A percentile compares a stretch with the other conserved stretches of the same genome.
Conservation (phyloP, 2,113 vertebrate species). For the Odocoileus hemionus region DNA sequence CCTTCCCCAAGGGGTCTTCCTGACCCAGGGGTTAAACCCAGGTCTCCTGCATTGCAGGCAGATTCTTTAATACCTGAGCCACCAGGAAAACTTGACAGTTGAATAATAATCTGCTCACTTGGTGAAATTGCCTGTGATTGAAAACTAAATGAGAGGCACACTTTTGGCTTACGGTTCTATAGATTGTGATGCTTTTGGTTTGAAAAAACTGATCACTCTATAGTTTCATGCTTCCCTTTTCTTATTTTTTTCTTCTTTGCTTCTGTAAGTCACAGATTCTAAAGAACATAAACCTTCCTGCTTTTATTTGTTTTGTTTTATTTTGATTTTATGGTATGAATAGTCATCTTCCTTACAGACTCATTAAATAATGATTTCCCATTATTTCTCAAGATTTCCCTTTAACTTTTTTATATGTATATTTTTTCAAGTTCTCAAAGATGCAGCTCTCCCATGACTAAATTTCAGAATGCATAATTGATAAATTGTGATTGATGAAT, state of each 20-base stretch:
- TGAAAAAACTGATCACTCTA: conserved; percentile 46
- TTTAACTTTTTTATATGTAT: conserved; percentile 66
- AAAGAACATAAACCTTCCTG: conserved; percentile 33
- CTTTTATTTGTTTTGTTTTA: conserved; percentile 19
- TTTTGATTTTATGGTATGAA: not conserved
- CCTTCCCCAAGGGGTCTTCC: not conserved
- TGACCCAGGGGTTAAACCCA: not conserved
- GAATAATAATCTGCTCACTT: conserved; percentile 10
- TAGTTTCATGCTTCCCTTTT: conserved; percentile 27
- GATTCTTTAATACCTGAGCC: not conserved
- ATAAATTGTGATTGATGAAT: not conserved
- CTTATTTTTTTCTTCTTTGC: conserved; percentile 35
- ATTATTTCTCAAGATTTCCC: conserved; percentile 51
- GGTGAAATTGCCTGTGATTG: conserved; percentile 32
- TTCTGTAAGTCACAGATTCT: conserved; percentile 36
- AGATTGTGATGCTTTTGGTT: conserved; percentile 51
- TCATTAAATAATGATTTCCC: conserved; percentile 58
- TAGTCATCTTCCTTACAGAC: conserved; percentile 28
- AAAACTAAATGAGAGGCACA: conserved; percentile 54
- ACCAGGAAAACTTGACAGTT: not conserved
- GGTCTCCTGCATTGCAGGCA: not conserved
- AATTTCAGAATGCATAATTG: not conserved
- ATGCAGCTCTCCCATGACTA: conserved; percentile 49
- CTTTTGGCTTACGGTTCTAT: conserved; percentile 46
- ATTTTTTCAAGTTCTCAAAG: conserved; percentile 71